Conservation (phyloP, 2,797 vertebrate species). For the Micropoecilia bifurca region DNA sequence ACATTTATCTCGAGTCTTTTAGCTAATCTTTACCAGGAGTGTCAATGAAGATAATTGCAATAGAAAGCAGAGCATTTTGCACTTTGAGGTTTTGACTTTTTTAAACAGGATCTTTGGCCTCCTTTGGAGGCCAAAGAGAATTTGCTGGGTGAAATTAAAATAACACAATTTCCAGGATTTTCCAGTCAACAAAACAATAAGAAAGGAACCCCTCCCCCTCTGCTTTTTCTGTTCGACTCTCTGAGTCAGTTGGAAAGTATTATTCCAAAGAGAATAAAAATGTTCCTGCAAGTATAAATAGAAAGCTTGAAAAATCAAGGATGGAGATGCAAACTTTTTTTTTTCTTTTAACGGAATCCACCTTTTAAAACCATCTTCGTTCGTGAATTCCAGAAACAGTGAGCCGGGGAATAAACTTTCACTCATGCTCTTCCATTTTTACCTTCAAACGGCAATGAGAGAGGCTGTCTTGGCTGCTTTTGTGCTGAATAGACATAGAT, state of each 20-base stretch:
- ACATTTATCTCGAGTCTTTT: not conserved
- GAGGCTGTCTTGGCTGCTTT: conserved; percentile 76
- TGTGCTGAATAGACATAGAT: conserved; percentile 73
- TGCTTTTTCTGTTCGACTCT: conserved; percentile 44
- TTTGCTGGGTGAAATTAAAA: conserved; percentile 25
- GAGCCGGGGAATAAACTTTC: conserved; percentile 75
- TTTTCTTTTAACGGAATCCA: conserved; percentile 71
- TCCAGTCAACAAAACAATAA: conserved; percentile 61
- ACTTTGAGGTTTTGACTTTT: conserved; percentile 3
- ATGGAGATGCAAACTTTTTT: conserved; percentile 64
- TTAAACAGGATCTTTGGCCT: conserved; percentile 31
- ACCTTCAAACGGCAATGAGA: conserved; percentile 76
- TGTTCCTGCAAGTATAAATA: conserved; percentile 73
- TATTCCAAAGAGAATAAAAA: conserved; percentile 58
- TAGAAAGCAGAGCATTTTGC: not conserved
- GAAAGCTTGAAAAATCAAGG: conserved; percentile 69
- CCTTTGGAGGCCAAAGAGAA: too few relatives aligned
- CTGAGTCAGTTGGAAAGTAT: conserved; percentile 59
- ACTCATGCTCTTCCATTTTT: conserved; percentile 77
- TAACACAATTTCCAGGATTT: conserved; percentile 48
- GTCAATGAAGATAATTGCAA: not conserved
- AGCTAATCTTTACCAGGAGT: not conserved
- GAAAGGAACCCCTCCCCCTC: conserved; percentile 53
- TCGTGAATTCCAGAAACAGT: conserved; percentile 62
- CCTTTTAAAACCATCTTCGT: conserved; percentile 71